Conservation (phyloP, 2,113 vertebrate species). For the Irena cyanogastra region DNA sequence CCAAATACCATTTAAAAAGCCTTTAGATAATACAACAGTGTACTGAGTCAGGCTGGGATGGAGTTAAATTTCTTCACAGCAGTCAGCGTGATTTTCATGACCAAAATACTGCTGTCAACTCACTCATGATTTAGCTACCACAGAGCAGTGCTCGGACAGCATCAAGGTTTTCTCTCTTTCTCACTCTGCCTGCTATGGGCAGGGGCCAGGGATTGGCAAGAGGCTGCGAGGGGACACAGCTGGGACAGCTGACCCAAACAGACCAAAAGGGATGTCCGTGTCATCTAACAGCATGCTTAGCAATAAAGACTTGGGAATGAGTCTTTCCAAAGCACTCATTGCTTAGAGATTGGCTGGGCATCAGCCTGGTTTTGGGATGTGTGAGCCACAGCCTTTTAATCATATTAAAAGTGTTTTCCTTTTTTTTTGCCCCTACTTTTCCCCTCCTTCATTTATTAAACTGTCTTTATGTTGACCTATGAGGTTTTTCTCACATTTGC, state of each 20-base stretch:
- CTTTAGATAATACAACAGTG: background rate
- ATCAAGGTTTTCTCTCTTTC: background rate
- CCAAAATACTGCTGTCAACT: background rate
- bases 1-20: background rate
- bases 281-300: background rate
- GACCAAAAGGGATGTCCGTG: background rate
- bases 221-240: background rate
- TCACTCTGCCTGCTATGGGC: fast-evolving
- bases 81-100: background rate
- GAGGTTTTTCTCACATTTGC: background rate
- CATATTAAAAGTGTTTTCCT: background rate
- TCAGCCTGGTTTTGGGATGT: background rate
- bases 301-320: background rate
- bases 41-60: background rate
- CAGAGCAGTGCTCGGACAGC: background rate
- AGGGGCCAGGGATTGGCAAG: background rate
- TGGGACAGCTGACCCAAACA: background rate
- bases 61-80: background rate
- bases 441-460: background rate
- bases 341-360: background rate
- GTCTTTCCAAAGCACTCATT: background rate
- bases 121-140: background rate
- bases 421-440: background rate
- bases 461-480: background rate
- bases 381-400: background rate